A percentile compares a stretch with the other conserved stretches of the same genome.
Conservation (phyloP, 64 coral and sea anemone genomes). For the Acropora yongei region DNA sequence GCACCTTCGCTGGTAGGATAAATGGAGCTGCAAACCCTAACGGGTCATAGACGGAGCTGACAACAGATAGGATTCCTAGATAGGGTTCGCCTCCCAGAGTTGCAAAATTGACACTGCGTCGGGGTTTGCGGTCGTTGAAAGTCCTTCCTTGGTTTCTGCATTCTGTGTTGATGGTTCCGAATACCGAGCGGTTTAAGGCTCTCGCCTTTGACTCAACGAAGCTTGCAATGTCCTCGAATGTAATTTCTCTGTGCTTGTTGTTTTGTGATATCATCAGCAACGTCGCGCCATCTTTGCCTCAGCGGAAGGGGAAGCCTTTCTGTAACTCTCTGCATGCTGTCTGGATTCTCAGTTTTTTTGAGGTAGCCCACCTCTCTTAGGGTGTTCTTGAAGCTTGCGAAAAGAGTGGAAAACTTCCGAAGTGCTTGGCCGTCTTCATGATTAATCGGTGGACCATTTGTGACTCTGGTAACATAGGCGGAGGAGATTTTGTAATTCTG, state of each 20-base stretch:
- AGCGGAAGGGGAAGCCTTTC: constrained; percentile 12
- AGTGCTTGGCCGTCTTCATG: no score
- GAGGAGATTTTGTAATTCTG: no score
- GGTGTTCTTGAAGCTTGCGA: no score
- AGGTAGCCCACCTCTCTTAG: no score
- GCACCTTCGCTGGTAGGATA: neutral
- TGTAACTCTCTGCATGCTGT: neutral
- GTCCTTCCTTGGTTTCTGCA: neutral
- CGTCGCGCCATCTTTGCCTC: constrained; percentile 3
- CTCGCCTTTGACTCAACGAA: constrained; percentile 44
- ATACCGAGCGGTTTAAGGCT: constrained; percentile 30
- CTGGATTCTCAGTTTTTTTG: no score
- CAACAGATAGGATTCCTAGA: neutral
- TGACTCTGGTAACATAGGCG: no score
- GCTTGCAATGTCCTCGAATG: neutral
- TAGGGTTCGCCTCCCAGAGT: no score
- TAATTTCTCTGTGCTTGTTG: constrained; percentile 36
- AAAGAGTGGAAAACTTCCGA: no score
- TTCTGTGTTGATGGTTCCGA: neutral
- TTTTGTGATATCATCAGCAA: constrained; percentile 16
- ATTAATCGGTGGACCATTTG: no score
- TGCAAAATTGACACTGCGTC: no score
- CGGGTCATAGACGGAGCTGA: neutral
- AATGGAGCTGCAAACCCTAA: constrained; percentile 22
- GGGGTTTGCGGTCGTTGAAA: no score